Evolutionary conservation across 92 coral and sea anemone species (phyloP), one percentile per base, ranked within the genome.

Genomic region (Plumapathes pennacea): DNA sequence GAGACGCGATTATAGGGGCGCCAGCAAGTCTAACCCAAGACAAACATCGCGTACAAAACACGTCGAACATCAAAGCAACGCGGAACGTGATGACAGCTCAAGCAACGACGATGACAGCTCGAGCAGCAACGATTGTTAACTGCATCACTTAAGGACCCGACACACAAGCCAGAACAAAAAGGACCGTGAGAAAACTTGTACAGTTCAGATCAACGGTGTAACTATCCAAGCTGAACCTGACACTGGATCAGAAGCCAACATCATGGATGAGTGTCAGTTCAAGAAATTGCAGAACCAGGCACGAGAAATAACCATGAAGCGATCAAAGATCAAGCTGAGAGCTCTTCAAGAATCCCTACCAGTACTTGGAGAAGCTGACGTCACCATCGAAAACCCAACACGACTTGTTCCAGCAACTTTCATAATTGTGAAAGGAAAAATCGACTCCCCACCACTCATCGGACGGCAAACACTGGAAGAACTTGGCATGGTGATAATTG

Each of bases 361-460:
- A 22, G 64, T 72, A 41, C 27, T 81, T 18, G 82, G 88, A 41
- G 77, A 66, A 64, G 65, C 60, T 15, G 49, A 74, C 25, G 70
- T 66, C 10, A 62, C 43, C 20, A 81, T 66, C 21, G 23, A 64
- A 24, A 81, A 81, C 38, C 59, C 65, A 50, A 74, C 76, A 10
- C 45, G 77, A 65, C 27, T 40, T 21, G 68, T 60, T 24, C n/a
- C 8, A 10, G 52, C 87, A 36, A 64, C 76, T 12, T 32, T 81
- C 21, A 44, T 75, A 5, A 50, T 67, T 19, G 60, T 59, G 59
- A 7, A 52, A 66, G 83, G 83, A 10, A 59, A 18, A 43, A 60
- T 81, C 54, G 78, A 81, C 83, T 83, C 84, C 46, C 89, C 75
- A 58, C 85, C 80, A 45, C 75, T 83, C 8, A 57, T 76, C n/a